A percentile compares a stretch with the other conserved stretches of the same genome.
These are phyloP conservation scores for Bombus impatiens DNA, from an alignment of 1,140 invertebrate genomes.

Conservation along the genomic window DNA sequence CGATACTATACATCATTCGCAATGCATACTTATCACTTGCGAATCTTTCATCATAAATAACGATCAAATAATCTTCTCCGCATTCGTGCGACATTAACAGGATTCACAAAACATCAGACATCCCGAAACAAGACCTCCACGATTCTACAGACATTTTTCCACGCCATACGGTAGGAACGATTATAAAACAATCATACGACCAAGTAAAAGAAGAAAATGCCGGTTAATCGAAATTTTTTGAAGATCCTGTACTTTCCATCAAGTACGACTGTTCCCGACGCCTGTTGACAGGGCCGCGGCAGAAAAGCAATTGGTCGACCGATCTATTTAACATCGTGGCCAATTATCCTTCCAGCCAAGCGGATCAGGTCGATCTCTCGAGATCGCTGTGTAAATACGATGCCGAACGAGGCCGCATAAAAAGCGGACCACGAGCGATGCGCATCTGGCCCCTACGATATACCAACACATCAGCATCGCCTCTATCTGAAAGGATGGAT, in stretches of 20 bases:
- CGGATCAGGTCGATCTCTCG: constrained; percentile 34
- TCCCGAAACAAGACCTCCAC: not conserved
- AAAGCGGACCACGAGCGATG: constrained; percentile 31
- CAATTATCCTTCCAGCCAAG: constrained; percentile 41
- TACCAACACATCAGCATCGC: constrained; percentile 33
- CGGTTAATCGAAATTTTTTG: not conserved
- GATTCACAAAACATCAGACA: not conserved
- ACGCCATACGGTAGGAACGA: not conserved
- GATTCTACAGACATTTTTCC: not conserved
- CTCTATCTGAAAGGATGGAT: constrained; percentile 63
- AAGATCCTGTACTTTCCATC: not conserved
- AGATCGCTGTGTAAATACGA: constrained; percentile 43
- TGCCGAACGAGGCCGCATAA: constrained; percentile 36
- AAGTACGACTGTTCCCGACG: not conserved
- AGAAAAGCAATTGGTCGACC: constrained; percentile 24
- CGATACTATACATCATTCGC: not conserved
- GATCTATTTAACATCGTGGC: constrained; percentile 50
- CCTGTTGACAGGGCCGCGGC: not conserved
- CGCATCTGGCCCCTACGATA: constrained; percentile 41
- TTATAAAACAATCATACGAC: not conserved
- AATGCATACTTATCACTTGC: not conserved
- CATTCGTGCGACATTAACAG: not conserved
- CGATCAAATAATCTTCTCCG: not conserved
- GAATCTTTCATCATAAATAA: not conserved
- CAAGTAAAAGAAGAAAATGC: not conserved